Base-by-base conservation (phyloP, 1,140 invertebrate genomes). In the Lutraria rhynchaena region DNA sequence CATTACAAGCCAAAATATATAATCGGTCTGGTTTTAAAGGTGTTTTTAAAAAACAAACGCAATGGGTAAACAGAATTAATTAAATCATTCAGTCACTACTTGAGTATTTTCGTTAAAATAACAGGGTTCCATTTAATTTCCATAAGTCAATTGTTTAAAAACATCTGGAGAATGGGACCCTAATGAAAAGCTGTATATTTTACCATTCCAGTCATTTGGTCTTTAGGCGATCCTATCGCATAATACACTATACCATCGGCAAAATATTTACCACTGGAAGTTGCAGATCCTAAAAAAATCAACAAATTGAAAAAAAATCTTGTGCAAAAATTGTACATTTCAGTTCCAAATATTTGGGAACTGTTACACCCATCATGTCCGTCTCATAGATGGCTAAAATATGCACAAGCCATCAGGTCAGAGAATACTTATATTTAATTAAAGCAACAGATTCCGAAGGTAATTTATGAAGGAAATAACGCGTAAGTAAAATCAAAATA, bases 231-330 rank as follows among this genome's bases (percentile, higher is more conserved):
- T 49, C 63, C 63, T 31, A 67, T 49, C 19, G 44, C 63, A 67
- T 49, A 51, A 31, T 67, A 67, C 1, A 41, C 49, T 11, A 3
- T 24, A 17, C 44, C 41, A 27, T 67, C 63, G 19, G 37, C 3
- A 31, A 67, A 67, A 67, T 67, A 67, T n/a, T 5, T 24, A 17
- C 63, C 63, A 29, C 63, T 67, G 44, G 63, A 29, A 3, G 63
- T 24, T 0, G 63, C 27, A 67, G 31, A 67, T 49, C 63, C 63
- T 67, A 27, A 19, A 55, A 19, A 55, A 55, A 55, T 41, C 37
- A 41, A 41, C 37, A 7, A 41, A n/a, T n/a, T n/a, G n/a, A n/a
- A n/a, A n/a, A n/a, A n/a, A n/a, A n/a, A n/a, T n/a, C n/a, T n/a
- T n/a, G n/a, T n/a, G n/a, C n/a, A n/a, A n/a, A n/a, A n/a, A n/a